phyloP scores from a whole-genome alignment of 2,113 vertebrate species.

The Peromyscus polionotus region DNA sequence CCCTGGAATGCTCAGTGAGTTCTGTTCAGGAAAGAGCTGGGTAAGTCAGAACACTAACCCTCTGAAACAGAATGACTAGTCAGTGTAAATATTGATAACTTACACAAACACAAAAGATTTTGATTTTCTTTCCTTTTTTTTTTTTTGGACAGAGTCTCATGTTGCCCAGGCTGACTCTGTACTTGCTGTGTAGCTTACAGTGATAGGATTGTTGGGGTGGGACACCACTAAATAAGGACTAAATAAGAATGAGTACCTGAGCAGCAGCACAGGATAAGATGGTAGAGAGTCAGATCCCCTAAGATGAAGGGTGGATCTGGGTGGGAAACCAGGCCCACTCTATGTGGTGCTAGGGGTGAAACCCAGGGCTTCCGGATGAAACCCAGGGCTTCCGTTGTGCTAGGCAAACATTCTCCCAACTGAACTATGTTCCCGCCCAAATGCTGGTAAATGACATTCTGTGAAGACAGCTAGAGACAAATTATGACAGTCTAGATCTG shows the following conservation, averaged over 20 bases:
- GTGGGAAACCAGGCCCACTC: neutral
- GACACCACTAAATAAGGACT: neutral
- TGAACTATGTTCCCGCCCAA: neutral
- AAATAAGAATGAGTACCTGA: conserved; percentile 30
- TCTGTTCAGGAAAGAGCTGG: neutral
- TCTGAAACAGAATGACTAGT: neutral
- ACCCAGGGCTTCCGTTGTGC: neutral
- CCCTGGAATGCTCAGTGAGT: neutral
- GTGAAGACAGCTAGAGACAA: neutral
- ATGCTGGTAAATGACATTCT: neutral
- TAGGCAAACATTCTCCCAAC: neutral
- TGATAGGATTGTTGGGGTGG: too few relatives aligned
- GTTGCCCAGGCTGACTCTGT: neutral
- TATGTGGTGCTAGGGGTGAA: too few relatives aligned
- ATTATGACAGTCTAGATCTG: neutral
- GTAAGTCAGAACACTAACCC: neutral
- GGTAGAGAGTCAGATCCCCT: neutral
- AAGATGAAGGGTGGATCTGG: neutral
- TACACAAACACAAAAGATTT: neutral
- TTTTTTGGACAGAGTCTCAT: neutral
- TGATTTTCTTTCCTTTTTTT: neutral
- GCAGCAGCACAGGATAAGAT: neutral
- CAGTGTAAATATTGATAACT: neutral
- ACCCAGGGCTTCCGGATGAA: neutral
- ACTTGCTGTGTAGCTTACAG: neutral